Evolutionary conservation across 2,797 vertebrate species (phyloP).

Genomic region (Cetoscarus ocellatus): DNA sequence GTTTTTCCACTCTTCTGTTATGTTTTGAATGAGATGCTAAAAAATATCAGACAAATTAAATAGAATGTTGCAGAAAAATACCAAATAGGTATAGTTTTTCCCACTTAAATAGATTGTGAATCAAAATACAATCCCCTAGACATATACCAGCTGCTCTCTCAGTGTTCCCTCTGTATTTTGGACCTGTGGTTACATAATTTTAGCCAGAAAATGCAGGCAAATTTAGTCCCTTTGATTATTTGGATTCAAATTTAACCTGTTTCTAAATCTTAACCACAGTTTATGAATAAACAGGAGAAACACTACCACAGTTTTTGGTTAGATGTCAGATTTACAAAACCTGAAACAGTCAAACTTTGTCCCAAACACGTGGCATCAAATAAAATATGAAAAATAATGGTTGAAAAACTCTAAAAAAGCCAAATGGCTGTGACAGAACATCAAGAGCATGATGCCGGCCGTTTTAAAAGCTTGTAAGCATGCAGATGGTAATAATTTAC

Average conservation of each 20-base stretch:
- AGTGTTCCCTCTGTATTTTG: constrained; percentile 2
- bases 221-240: neutral
- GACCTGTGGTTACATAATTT: neutral
- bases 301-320: neutral
- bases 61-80: neutral
- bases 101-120: neutral
- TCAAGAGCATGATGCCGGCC: neutral
- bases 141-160: neutral
- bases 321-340: neutral
- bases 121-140: neutral
- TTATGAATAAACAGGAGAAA: neutral
- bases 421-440: constrained; percentile 6
- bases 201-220: neutral
- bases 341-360: neutral
- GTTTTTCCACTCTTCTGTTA: too few species aligned
- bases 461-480: constrained; percentile 28
- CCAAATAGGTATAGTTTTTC: too few species aligned
- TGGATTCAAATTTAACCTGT: neutral
- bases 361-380: neutral
- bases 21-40: neutral
- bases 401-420: constrained; percentile 3
- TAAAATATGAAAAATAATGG: neutral
- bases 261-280: neutral
- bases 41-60: neutral
- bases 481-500: constrained; percentile 42